These are phyloP conservation scores for Aphodius sticticus DNA, from an alignment of 2,888 invertebrate genomes.

Conservation along the genomic window DNA sequence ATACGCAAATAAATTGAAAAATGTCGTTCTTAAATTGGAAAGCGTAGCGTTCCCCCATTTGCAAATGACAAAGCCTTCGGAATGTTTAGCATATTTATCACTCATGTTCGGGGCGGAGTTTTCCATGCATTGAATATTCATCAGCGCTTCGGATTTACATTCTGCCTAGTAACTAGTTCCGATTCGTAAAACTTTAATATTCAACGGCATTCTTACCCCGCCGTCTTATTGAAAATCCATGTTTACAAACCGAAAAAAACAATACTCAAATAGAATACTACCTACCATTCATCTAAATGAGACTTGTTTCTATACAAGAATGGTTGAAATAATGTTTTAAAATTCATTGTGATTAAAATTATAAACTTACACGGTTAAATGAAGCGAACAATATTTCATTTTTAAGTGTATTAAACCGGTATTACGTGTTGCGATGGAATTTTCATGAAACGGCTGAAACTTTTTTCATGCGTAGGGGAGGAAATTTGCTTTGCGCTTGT, in stretches of 20 bases:
- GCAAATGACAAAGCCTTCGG: neutral
- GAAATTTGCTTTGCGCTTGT: too few species aligned
- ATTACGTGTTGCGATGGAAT: too few species aligned
- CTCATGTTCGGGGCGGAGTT: neutral
- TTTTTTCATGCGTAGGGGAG: too few species aligned
- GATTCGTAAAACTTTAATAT: neutral
- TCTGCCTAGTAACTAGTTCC: neutral
- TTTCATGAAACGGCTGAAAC: too few species aligned
- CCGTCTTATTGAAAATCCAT: neutral
- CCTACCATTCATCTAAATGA: too few species aligned
- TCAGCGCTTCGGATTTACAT: neutral
- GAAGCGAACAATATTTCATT: too few species aligned
- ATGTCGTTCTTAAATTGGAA: neutral
- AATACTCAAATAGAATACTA: neutral
- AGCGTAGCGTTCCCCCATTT: neutral
- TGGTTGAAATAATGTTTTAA: too few species aligned
- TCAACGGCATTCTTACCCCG: neutral
- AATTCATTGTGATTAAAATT: too few species aligned
- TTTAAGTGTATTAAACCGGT: too few species aligned
- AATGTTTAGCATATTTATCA: constrained; percentile 4
- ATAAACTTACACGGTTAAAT: too few species aligned
- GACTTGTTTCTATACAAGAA: too few species aligned
- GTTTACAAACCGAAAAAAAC: neutral
- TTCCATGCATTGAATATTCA: constrained; percentile 4
- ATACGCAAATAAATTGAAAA: neutral